Evolutionary conservation across 2,113 vertebrate species (phyloP), one percentile per base, ranked within the genome.

Genomic region (Hiodon alosoides): DNA sequence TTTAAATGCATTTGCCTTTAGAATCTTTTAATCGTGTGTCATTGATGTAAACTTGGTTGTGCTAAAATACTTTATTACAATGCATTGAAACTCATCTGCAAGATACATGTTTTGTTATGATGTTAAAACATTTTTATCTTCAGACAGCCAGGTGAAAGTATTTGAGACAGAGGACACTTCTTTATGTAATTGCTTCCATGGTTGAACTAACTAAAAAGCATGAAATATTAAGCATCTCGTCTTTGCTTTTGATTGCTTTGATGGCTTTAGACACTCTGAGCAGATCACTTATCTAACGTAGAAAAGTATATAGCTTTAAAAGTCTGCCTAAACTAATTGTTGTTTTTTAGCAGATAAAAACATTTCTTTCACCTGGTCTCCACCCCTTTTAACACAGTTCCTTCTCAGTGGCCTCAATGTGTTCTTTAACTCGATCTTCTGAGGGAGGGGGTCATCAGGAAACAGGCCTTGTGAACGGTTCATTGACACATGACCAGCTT

Each of bases 1-100:
- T 82, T 83, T 79, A 86, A 87, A 88, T 88, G 88, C 89, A 85
- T 89, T 88, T 81, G 81, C 84, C 83, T 82, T 82, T 86, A 73
- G 68, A n/a, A 72, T 50, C 77, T 81, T 82, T 79, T 69, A 79
- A 83, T 66, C 72, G 52, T 76, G 59, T 52, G 6, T 53, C 75
- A 75, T 76, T 80, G 78, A 72, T 71, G 65, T 79, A 74, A 81
- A 76, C 64, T 71, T 59, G 72, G 70, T 52, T 57, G 52, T 9
- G 68, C 54, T 70, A 70, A 55, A 52, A 52, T 69, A 68, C 69
- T 73, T 70, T 71, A 67, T 50, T 65, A 11, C 50, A 62, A 31
- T 75, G 67, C 69, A 46, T 67, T 65, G 48, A n/a, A 57, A 71
- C 59, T 59, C 54, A 77, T 72, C 64, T 31, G 65, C 54, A 51